These are phyloP conservation scores for Phalacrocorax brasilianus DNA, from an alignment of 2,113 vertebrate genomes.

Conservation along the genomic window DNA sequence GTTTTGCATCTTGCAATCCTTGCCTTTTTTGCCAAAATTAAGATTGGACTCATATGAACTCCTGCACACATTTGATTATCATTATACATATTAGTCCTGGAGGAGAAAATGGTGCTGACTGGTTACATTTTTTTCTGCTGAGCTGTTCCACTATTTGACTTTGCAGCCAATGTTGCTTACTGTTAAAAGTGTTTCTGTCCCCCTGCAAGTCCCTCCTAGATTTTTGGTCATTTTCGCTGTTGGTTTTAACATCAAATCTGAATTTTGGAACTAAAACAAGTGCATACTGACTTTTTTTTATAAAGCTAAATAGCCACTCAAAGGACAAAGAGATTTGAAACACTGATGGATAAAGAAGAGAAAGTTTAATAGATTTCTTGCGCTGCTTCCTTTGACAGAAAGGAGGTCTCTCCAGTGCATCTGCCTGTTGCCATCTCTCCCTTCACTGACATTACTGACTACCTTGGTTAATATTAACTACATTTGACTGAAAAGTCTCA, in stretches of 20 bases:
- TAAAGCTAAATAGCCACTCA: not conserved
- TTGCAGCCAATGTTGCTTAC: not conserved
- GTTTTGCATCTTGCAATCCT: not conserved
- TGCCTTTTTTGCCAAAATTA: not conserved
- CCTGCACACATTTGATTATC: not conserved
- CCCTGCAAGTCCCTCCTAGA: not conserved
- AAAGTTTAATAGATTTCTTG: not conserved
- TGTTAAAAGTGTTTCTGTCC: not conserved
- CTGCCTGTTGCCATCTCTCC: not conserved
- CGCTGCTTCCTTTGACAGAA: not conserved
- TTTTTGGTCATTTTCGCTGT: not conserved
- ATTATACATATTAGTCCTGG: not conserved
- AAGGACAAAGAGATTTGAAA: slow-evolving; percentile 26
- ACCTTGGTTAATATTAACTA: not conserved
- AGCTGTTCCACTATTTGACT: not conserved
- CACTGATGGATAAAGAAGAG: not conserved
- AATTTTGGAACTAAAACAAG: not conserved
- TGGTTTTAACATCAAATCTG: not conserved
- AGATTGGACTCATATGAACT: not conserved
- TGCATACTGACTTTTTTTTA: not conserved
- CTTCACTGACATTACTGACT: not conserved
- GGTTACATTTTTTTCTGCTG: not conserved
- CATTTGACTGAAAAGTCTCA: not conserved
- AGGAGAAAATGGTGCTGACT: not conserved
- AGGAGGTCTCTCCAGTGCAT: not conserved